These are phyloP conservation scores for Podarcis cretensis DNA, from an alignment of 2,113 vertebrate species.

Conservation along the genomic window DNA sequence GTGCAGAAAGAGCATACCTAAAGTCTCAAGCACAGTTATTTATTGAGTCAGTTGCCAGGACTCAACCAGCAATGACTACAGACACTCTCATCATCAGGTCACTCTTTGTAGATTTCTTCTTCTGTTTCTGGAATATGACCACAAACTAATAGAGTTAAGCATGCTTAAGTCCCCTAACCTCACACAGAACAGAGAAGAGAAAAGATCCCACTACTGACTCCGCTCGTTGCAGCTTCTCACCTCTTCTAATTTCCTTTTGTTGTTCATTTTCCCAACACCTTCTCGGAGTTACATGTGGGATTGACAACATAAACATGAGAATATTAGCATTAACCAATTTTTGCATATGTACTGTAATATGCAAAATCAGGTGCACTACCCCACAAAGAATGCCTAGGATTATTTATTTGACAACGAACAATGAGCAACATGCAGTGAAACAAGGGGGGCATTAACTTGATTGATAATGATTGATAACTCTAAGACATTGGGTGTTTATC, in stretches of 20 bases:
- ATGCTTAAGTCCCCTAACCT: neutral
- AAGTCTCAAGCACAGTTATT: slow-evolving; percentile 46
- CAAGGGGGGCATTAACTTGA: neutral
- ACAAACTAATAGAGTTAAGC: neutral
- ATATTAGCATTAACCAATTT: neutral
- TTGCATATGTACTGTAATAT: too few relatives aligned
- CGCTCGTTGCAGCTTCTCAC: neutral
- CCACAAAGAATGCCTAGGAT: neutral
- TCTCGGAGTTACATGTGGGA: neutral
- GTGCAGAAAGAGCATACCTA: slow-evolving; percentile 38
- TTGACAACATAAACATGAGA: neutral
- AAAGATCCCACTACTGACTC: neutral
- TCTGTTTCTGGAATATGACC: neutral
- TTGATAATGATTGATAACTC: neutral
- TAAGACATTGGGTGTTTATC: neutral
- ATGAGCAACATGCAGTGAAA: neutral
- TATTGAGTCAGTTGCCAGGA: slow-evolving; percentile 43
- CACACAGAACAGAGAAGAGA: neutral
- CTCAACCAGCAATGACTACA: slow-evolving; percentile 35
- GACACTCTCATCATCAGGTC: slow-evolving; percentile 41
- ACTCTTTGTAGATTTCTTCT: neutral
- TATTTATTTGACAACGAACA: neutral
- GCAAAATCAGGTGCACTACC: neutral
- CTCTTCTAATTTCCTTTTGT: neutral
- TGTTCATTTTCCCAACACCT: too few relatives aligned